Conservation (phyloP, 2,888 invertebrate species). For the Clistopyga incitator region DNA sequence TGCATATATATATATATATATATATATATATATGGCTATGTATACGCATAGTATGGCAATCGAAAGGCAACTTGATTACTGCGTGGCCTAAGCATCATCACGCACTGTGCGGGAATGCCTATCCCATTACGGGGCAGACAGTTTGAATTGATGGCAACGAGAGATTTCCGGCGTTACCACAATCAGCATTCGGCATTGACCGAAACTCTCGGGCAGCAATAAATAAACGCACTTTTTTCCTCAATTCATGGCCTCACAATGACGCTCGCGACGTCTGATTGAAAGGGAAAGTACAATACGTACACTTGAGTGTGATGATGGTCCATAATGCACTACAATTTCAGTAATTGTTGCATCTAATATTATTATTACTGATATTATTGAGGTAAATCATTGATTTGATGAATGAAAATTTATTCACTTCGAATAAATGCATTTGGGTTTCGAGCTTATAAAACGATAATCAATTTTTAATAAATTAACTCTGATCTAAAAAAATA, state of each 20-base stretch:
- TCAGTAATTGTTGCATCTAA: not conserved
- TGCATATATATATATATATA: not conserved
- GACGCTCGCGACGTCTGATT: not conserved
- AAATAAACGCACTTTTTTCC: slow-evolving; percentile 35
- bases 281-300: not conserved
- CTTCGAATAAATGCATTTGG: too few relatives aligned
- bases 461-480: too few relatives aligned
- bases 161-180: slow-evolving; percentile 69
- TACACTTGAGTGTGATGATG: not conserved
- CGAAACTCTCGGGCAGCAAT: slow-evolving; percentile 50
- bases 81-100: slow-evolving; percentile 39
- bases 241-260: not conserved
- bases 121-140: slow-evolving; percentile 59
- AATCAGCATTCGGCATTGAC: slow-evolving; percentile 67
- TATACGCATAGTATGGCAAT: not conserved
- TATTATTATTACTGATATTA: not conserved
- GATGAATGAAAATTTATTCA: too few relatives aligned
- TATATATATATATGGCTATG: not conserved
- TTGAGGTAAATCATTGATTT: not conserved
- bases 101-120: slow-evolving; percentile 60
- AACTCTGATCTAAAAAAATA: too few relatives aligned
- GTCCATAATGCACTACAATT: not conserved
- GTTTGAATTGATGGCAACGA: slow-evolving; percentile 69
- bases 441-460: too few relatives aligned
- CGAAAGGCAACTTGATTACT: slow-evolving; percentile 53